Conservation (phyloP, 2,113 vertebrate genomes). For the Blennius ocellaris region DNA sequence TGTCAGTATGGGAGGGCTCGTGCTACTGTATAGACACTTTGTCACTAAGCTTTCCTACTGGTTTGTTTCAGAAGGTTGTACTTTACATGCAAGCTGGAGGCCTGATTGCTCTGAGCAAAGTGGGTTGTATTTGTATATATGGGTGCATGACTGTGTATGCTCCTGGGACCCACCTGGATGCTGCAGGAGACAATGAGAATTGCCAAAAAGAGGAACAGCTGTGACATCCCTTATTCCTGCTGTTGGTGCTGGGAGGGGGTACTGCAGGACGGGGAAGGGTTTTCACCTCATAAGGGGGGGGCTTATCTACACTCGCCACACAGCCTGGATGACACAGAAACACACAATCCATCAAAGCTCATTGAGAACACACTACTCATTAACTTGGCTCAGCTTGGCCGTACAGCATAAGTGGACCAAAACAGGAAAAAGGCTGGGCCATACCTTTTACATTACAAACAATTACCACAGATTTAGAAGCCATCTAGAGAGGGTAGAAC, state of each 20-base stretch:
- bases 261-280: constrained; percentile 58
- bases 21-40: constrained; percentile 9
- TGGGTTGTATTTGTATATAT: neutral
- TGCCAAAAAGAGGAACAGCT: constrained; percentile 70
- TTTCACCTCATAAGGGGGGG: constrained; percentile 76
- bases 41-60: constrained; percentile 40
- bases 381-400: constrained; percentile 28
- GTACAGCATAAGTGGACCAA: constrained; percentile 15
- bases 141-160: neutral
- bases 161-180: constrained; percentile 76
- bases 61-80: constrained; percentile 23
- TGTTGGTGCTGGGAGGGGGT: constrained; percentile 58
- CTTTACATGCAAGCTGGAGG: neutral
- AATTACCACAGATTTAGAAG: constrained; percentile 23
- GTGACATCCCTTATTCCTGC: constrained; percentile 80
- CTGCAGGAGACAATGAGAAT: constrained; percentile 75
- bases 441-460: constrained; percentile 4
- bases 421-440: constrained; percentile 50
- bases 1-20: constrained; percentile 14
- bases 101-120: constrained; percentile 1
- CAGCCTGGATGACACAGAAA: constrained; percentile 77
- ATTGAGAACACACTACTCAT: constrained; percentile 34
- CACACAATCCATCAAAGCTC: constrained; percentile 62
- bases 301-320: constrained; percentile 74
- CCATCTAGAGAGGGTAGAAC: neutral